A percentile compares a stretch with the other conserved stretches of the same genome.
phyloP scores from a whole-genome alignment of 2,797 vertebrate genomes.

The Myiotriccus ornatus region DNA sequence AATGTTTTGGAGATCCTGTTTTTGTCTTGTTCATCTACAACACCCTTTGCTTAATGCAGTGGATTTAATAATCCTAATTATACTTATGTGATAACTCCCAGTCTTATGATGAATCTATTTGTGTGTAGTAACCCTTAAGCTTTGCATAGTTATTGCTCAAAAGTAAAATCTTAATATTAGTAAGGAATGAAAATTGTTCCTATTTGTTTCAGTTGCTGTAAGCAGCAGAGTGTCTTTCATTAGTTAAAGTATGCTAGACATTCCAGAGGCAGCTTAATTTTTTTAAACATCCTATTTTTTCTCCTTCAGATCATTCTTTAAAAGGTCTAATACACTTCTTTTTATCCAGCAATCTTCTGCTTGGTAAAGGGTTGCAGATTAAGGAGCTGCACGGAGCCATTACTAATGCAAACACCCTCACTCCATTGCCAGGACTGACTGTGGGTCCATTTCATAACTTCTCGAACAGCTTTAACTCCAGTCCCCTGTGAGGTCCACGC shows the following conservation, averaged over 20 bases:
- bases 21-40: not conserved
- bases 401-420: not conserved
- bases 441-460: not conserved
- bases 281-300: not conserved
- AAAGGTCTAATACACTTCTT: not conserved
- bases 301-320: not conserved
- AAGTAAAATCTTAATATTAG: slow-evolving; percentile 17
- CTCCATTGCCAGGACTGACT: not conserved
- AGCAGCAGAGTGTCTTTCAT: not conserved
- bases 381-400: not conserved
- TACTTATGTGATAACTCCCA: slow-evolving; percentile 1
- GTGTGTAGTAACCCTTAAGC: not conserved
- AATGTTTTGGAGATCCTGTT: not conserved
- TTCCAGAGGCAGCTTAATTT: not conserved
- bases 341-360: not conserved
- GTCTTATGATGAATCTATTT: slow-evolving; percentile 15
- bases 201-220: not conserved
- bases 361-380: not conserved
- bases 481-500: not conserved
- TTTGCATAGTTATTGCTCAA: slow-evolving; percentile 9
- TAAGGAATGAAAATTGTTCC: not conserved
- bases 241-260: not conserved
- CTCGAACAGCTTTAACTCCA: not conserved
- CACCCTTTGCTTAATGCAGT: not conserved
- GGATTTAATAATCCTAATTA: slow-evolving; percentile 34